Conservation (phyloP, 2,797 vertebrate genomes). For the Clarias pachynema region DNA sequence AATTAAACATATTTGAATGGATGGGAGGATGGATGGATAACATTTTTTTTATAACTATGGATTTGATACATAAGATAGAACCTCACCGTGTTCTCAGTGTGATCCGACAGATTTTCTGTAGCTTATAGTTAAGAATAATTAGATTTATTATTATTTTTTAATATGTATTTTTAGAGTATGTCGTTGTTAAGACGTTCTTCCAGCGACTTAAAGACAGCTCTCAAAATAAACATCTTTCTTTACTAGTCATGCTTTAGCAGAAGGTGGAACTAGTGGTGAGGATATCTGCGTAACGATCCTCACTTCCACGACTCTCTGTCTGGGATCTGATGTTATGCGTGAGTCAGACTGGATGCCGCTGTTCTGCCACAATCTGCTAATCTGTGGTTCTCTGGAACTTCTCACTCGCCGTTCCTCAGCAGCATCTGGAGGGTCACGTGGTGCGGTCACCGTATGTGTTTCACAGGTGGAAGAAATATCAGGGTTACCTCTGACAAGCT, state of each 20-base stretch:
- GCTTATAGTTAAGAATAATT: background rate
- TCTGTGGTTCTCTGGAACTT: background rate
- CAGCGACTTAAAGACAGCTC: background rate
- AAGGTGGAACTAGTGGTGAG: background rate
- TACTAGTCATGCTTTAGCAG: background rate
- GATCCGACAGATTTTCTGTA: background rate
- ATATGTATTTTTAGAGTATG: background rate
- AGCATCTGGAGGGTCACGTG: conserved; percentile 27
- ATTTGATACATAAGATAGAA: too few relatives aligned
- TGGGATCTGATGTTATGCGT: background rate
- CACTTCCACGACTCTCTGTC: background rate
- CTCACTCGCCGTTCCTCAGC: background rate
- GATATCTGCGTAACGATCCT: background rate
- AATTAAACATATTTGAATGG: too few relatives aligned
- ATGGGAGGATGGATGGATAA: too few relatives aligned
- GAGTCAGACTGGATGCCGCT: background rate
- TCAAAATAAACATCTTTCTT: background rate
- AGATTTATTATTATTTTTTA: too few relatives aligned
- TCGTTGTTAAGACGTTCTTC: background rate
- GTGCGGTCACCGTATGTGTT: background rate
- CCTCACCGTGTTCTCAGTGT: too few relatives aligned
- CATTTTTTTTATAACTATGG: too few relatives aligned
- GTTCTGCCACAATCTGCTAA: conserved; percentile 6
- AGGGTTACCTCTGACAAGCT: conserved; percentile 9
- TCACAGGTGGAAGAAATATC: conserved; percentile 12